phyloP scores from a whole-genome alignment of 2,888 invertebrate species.

The Crepidodera aurea region DNA sequence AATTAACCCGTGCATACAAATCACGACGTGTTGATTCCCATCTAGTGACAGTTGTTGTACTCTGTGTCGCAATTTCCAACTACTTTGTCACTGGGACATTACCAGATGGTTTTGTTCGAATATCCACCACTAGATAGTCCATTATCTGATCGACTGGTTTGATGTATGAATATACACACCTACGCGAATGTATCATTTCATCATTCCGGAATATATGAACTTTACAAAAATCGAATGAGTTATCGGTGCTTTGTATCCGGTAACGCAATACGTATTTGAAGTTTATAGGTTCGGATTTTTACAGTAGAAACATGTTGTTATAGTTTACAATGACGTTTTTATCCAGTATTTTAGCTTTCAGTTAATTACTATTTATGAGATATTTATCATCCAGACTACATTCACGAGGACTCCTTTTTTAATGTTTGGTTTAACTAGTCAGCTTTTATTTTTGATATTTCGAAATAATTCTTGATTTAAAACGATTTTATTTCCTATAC shows the following conservation, averaged over 20 bases:
- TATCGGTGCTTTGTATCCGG: neutral
- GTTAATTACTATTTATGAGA: neutral
- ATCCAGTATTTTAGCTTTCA: neutral
- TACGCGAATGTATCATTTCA: conserved; percentile 2
- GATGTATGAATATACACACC: conserved; percentile 9
- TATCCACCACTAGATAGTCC: conserved; percentile 13
- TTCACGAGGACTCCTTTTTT: no score
- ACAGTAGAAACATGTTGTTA: neutral
- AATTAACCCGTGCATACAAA: conserved; percentile 49
- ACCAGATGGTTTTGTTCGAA: conserved; percentile 23
- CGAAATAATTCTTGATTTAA: no score
- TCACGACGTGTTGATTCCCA: conserved; percentile 42
- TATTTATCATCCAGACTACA: no score
- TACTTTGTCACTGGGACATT: conserved; percentile 37
- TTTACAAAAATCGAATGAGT: conserved; percentile 2
- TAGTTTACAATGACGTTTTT: neutral
- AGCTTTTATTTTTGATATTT: no score
- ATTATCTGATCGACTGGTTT: conserved; percentile 15
- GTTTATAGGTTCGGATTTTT: neutral
- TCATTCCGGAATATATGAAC: conserved; percentile 8
- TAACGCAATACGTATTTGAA: neutral
- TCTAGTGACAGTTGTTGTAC: conserved; percentile 39
- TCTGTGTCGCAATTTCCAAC: conserved; percentile 38
- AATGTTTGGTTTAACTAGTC: no score
- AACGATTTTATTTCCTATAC: no score